These are phyloP conservation scores for Spisula subtruncata DNA, from an alignment of 2,888 invertebrate species.

Conservation along the genomic window DNA sequence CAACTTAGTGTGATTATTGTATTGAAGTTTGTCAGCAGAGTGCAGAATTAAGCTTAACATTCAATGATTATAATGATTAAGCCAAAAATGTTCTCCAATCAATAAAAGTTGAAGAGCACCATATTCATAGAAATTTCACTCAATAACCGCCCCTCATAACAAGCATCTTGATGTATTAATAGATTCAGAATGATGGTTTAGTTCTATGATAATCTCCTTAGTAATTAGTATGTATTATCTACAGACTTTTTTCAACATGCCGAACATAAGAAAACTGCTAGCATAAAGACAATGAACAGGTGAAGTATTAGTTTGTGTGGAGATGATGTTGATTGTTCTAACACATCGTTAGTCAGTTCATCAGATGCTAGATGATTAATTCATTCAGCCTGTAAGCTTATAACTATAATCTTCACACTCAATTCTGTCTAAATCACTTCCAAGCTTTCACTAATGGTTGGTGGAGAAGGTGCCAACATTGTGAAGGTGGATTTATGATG, in stretches of 20 bases:
- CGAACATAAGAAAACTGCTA: not conserved
- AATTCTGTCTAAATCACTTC: not conserved
- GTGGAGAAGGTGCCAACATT: not conserved
- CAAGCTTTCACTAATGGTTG: not conserved
- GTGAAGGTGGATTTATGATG: too few relatives aligned
- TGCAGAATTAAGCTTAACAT: too few relatives aligned
- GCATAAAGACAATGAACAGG: not conserved
- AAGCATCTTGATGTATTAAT: too few relatives aligned
- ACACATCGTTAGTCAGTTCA: conserved; percentile 16
- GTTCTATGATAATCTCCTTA: too few relatives aligned
- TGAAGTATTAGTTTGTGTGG: not conserved
- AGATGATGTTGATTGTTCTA: not conserved
- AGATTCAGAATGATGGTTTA: too few relatives aligned
- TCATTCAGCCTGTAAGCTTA: not conserved
- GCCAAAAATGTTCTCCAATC: too few relatives aligned
- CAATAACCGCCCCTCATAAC: too few relatives aligned
- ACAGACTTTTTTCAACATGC: conserved; percentile 4
- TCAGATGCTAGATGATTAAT: not conserved
- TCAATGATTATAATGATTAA: too few relatives aligned
- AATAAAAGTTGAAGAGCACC: too few relatives aligned
- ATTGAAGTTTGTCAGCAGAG: too few relatives aligned
- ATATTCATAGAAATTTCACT: too few relatives aligned
- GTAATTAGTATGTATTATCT: not conserved
- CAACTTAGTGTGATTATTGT: too few relatives aligned
- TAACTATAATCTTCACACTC: not conserved